A percentile compares a stretch with the other conserved stretches of the same genome.
Conservation (phyloP, 2,888 invertebrate genomes). For the Calameuta filiformis region DNA sequence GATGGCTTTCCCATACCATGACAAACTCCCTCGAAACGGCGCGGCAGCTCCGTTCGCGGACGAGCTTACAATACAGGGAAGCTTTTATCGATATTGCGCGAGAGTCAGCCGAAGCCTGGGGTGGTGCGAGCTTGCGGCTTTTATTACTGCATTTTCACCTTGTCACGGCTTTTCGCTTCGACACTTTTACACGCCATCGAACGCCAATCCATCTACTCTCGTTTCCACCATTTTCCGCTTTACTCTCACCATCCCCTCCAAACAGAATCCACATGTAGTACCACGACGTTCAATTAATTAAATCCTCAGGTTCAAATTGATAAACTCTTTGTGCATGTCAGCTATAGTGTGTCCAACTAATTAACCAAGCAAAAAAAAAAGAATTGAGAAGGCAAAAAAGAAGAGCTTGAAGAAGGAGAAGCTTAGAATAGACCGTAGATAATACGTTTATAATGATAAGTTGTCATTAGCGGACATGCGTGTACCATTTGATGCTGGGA, state of each 20-base stretch:
- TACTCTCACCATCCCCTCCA: background rate
- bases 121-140: conserved; percentile 54
- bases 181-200: conserved; percentile 58
- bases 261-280: background rate
- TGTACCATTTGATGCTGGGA: conserved; percentile 11
- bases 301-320: background rate
- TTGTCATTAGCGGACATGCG: conserved; percentile 49
- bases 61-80: conserved; percentile 59
- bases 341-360: background rate
- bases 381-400: background rate
- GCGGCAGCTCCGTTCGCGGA: conserved; percentile 51
- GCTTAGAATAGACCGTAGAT: conserved; percentile 27
- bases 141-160: conserved; percentile 66
- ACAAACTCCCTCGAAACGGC: conserved; percentile 44
- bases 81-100: conserved; percentile 64
- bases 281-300: background rate
- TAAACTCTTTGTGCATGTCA: background rate
- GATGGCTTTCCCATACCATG: conserved; percentile 67
- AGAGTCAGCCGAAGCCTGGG: conserved; percentile 33
- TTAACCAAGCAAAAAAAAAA: background rate
- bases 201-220: conserved; percentile 37
- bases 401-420: background rate
- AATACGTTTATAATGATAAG: conserved; percentile 61
- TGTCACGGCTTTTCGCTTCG: conserved; percentile 60
- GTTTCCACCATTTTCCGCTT: conserved; percentile 6